Percentiles rank a stretch among this genome's conserved stretches.
Evolutionary conservation across 2,888 invertebrate genomes (phyloP).

Genomic region (Tuta absoluta): DNA sequence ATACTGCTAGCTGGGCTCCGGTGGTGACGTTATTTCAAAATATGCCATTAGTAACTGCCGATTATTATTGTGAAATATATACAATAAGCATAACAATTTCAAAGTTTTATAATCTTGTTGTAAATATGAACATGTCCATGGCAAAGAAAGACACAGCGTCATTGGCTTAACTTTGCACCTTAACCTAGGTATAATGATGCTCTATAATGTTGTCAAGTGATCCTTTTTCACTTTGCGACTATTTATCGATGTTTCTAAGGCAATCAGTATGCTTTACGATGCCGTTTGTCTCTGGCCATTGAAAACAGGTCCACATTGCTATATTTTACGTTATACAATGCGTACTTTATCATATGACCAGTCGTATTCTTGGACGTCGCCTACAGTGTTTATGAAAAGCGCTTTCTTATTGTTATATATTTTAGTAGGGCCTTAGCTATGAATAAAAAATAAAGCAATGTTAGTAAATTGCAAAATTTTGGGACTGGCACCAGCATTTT

Average conservation of each 20-base stretch:
- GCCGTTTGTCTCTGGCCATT: constrained; percentile 37
- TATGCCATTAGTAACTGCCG: too few species aligned
- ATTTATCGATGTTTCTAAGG: constrained; percentile 46
- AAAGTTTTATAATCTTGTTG: too few species aligned
- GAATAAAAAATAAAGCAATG: too few species aligned
- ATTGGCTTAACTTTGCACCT: not conserved
- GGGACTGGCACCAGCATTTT: too few species aligned
- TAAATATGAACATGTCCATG: too few species aligned
- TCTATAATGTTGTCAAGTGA: constrained; percentile 42
- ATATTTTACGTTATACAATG: constrained; percentile 25
- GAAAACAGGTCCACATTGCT: constrained; percentile 37
- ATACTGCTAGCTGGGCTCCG: too few species aligned
- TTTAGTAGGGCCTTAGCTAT: not conserved
- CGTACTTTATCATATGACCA: constrained; percentile 14
- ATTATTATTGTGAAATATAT: too few species aligned
- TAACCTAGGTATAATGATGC: not conserved
- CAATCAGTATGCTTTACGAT: constrained; percentile 36
- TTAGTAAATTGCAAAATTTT: too few species aligned
- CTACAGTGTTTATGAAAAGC: constrained; percentile 2
- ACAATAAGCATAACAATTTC: too few species aligned
- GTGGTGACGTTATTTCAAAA: too few species aligned
- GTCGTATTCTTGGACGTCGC: constrained; percentile 11
- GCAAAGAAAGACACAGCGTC: not conserved
- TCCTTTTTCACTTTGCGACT: constrained; percentile 47
- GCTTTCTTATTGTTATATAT: not conserved